A percentile compares a stretch with the other conserved stretches of the same genome.
These are phyloP conservation scores for Papilio xuthus DNA, from an alignment of 1,140 invertebrate species.

Conservation along the genomic window DNA sequence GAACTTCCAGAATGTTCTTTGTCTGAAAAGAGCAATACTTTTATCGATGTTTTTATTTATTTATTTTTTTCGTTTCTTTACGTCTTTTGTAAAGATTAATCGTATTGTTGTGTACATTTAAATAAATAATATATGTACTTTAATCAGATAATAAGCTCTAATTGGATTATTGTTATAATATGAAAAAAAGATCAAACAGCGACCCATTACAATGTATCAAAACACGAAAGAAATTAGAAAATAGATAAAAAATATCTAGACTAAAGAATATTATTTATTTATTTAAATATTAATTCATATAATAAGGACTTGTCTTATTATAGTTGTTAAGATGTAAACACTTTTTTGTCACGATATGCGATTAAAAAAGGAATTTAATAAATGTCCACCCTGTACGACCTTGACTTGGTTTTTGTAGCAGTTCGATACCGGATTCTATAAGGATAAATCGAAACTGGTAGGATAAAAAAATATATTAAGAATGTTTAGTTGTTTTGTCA, in stretches of 20 bases:
- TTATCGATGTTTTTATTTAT: constrained; percentile 26
- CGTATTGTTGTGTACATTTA: neutral
- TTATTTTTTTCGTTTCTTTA: neutral
- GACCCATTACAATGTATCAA: no score
- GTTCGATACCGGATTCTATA: constrained; percentile 1
- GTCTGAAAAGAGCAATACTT: constrained; percentile 33
- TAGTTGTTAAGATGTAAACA: neutral
- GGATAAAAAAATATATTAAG: neutral
- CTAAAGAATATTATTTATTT: no score
- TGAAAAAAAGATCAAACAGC: no score
- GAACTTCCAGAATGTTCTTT: constrained; percentile 50
- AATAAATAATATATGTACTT: neutral
- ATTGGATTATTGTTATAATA: neutral
- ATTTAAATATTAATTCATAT: neutral
- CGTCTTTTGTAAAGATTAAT: neutral
- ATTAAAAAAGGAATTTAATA: constrained; percentile 14
- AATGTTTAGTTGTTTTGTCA: neutral
- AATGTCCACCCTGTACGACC: constrained; percentile 14
- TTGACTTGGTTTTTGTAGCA: constrained; percentile 1
- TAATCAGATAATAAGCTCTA: neutral
- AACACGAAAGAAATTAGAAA: no score
- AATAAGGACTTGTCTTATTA: neutral
- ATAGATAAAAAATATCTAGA: no score
- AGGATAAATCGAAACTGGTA: neutral
- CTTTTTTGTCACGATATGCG: neutral